Evolutionary conservation across 2,888 invertebrate species (phyloP), one percentile per base, ranked within the genome.

Genomic region (Hermodice carunculata): DNA sequence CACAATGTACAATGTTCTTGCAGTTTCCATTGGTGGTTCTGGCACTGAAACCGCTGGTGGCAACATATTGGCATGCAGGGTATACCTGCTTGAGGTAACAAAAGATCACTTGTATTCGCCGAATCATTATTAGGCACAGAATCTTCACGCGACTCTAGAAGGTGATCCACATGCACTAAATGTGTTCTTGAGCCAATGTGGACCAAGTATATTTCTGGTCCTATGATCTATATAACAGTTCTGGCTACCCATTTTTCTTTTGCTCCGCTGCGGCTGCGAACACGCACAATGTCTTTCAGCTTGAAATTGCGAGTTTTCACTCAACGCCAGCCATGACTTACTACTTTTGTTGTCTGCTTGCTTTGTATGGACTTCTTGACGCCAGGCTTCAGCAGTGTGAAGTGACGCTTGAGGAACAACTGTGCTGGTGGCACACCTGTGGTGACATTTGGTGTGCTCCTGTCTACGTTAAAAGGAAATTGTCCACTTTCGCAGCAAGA

Each of bases 91-190:
- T n/a, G n/a, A n/a, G n/a, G n/a, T n/a, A n/a, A n/a, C n/a, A n/a
- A n/a, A n/a, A n/a, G n/a, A n/a, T n/a, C n/a, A n/a, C n/a, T n/a
- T n/a, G n/a, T n/a, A n/a, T n/a, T n/a, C n/a, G n/a, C n/a, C n/a
- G n/a, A n/a, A n/a, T n/a, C n/a, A n/a, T n/a, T n/a, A n/a, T n/a
- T n/a, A n/a, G n/a, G n/a, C n/a, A n/a, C n/a, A n/a, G n/a, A n/a
- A n/a, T n/a, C n/a, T n/a, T n/a, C n/a, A n/a, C n/a, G n/a, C n/a
- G n/a, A n/a, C n/a, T n/a, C n/a, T n/a, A n/a, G n/a, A n/a, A n/a
- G n/a, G n/a, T 56, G 56, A 56, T 56, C 40, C 6, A 26, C 56
- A 56, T 56, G 56, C 11, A n/a, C 19, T 42, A 22, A 56, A 22
- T 43, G 19, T n/a, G n/a, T 17, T 24, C n/a, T 42, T 22, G 22